These are phyloP conservation scores for Nestor notabilis DNA, from an alignment of 2,113 vertebrate genomes.

Conservation along the genomic window DNA sequence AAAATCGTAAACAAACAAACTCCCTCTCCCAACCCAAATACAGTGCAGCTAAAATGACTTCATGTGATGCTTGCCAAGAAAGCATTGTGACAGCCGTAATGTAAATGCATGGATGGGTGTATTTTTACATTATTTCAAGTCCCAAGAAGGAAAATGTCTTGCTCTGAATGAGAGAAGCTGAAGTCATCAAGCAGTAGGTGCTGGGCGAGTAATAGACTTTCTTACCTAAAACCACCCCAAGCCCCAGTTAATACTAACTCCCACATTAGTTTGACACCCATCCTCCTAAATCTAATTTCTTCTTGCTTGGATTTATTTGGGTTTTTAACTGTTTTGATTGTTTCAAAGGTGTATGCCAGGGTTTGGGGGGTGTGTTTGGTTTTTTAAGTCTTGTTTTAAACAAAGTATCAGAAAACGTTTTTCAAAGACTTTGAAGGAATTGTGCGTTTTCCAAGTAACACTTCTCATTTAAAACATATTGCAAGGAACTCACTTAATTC, in stretches of 20 bases:
- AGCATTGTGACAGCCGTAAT: not conserved
- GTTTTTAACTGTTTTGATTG: not conserved
- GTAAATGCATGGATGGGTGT: not conserved
- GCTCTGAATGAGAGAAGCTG: not conserved
- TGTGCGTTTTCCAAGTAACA: not conserved
- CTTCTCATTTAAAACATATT: not conserved
- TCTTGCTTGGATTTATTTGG: not conserved
- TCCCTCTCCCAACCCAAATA: not conserved
- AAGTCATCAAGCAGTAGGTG: not conserved
- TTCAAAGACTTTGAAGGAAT: not conserved
- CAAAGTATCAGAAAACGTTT: not conserved
- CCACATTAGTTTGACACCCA: not conserved
- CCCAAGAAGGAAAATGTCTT: not conserved
- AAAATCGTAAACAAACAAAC: conserved; percentile 29
- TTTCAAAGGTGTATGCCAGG: not conserved
- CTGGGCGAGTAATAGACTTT: not conserved
- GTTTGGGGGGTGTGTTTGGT: not conserved
- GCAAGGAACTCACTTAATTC: not conserved
- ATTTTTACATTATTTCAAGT: not conserved
- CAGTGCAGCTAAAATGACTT: not conserved
- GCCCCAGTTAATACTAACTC: not conserved
- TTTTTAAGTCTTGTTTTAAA: not conserved
- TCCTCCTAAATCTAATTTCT: not conserved
- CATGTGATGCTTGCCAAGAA: conserved; percentile 2
- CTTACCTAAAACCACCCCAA: not conserved